These are phyloP conservation scores for Schlechtendalia chinensis DNA, from an alignment of 1,140 invertebrate species.

Conservation along the genomic window DNA sequence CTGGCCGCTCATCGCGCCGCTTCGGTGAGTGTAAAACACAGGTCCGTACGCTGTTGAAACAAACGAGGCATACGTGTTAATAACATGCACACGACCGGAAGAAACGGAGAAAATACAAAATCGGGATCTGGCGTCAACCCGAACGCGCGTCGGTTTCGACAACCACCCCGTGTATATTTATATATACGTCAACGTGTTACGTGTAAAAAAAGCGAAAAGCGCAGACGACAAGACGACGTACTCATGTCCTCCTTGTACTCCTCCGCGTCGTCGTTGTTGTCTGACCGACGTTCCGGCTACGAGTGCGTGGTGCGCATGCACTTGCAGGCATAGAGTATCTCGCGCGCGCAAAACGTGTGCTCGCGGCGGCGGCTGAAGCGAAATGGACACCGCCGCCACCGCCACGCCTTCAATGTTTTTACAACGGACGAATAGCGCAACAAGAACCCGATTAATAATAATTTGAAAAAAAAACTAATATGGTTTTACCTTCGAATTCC, in stretches of 20 bases:
- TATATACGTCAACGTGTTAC: too few relatives aligned
- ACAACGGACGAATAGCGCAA: not conserved
- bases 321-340: not conserved
- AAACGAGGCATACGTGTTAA: not conserved
- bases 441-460: too few relatives aligned
- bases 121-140: not conserved
- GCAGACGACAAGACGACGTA: not conserved
- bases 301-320: not conserved
- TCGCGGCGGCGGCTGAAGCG: too few relatives aligned
- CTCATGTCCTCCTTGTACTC: constrained; percentile 4
- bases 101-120: too few relatives aligned
- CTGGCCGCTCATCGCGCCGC: constrained; percentile 23
- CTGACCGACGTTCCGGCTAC: not conserved
- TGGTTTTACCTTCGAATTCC: constrained; percentile 36
- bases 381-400: too few relatives aligned
- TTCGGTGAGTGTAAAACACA: constrained; percentile 28
- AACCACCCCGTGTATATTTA: too few relatives aligned
- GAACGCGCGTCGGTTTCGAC: not conserved
- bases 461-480: too few relatives aligned
- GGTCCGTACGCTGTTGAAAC: constrained; percentile 42
- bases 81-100: not conserved
- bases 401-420: not conserved
- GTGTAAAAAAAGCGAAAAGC: not conserved
- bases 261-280: not conserved
- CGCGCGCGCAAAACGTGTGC: not conserved